phyloP scores from a whole-genome alignment of 2,888 invertebrate species.

The Mystacides longicornis region DNA sequence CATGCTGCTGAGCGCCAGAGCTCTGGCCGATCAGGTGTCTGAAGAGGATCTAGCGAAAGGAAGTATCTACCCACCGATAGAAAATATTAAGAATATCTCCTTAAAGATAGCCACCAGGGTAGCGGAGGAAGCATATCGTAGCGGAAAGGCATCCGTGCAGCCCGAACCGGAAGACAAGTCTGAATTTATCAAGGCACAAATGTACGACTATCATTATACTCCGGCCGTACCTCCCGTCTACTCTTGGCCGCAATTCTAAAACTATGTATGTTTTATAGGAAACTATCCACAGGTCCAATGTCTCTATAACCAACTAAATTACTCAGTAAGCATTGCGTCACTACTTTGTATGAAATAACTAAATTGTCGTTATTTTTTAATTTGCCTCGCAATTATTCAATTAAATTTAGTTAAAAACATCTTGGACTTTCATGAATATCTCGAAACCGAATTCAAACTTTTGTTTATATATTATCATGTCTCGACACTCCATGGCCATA shows the following conservation, averaged over 20 bases:
- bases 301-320: too few relatives aligned
- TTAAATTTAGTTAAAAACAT: too few relatives aligned
- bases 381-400: too few relatives aligned
- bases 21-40: constrained; percentile 73
- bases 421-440: too few relatives aligned
- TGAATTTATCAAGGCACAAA: constrained; percentile 69
- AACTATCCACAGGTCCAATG: too few relatives aligned
- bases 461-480: too few relatives aligned
- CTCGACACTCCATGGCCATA: too few relatives aligned
- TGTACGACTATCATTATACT: constrained; percentile 67
- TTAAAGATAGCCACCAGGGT: constrained; percentile 76
- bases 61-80: constrained; percentile 86
- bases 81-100: constrained; percentile 77
- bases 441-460: too few relatives aligned
- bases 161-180: constrained; percentile 70
- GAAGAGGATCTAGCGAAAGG: constrained; percentile 75
- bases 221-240: constrained; percentile 63
- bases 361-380: too few relatives aligned
- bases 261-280: too few relatives aligned
- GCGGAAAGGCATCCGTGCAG: constrained; percentile 66
- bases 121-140: constrained; percentile 74
- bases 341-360: too few relatives aligned
- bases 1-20: constrained; percentile 85
- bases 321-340: too few relatives aligned
- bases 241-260: constrained; percentile 36